Evolutionary conservation across 2,888 invertebrate species (phyloP).

Genomic region (Hirtodrosophila trivittata): DNA sequence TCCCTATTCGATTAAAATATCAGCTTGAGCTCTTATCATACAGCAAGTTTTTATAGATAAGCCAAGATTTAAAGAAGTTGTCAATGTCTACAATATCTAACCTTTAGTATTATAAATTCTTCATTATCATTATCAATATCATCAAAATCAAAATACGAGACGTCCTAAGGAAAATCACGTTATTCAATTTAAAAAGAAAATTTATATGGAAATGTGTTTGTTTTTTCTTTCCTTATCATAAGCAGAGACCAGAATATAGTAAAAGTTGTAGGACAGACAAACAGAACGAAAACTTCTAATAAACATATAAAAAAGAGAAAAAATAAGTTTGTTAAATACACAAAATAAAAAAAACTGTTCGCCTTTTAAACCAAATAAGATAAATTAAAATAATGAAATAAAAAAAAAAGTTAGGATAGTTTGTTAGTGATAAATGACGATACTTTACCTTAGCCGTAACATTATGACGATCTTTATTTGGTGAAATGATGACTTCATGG

Average conservation of each 20-base stretch:
- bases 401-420: conserved; percentile 9
- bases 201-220: conserved; percentile 12
- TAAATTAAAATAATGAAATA: conserved; percentile 5
- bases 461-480: conserved; percentile 93
- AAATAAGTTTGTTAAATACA: too few species aligned
- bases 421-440: conserved; percentile 36
- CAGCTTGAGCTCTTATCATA: too few species aligned
- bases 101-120: conserved; percentile 84
- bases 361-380: not conserved
- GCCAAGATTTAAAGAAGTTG: conserved; percentile 40
- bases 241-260: conserved; percentile 27
- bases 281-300: conserved; percentile 2
- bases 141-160: conserved; percentile 83
- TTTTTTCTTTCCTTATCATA: conserved; percentile 17
- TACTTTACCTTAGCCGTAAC: conserved; percentile 90
- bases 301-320: conserved; percentile 1
- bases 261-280: conserved; percentile 11
- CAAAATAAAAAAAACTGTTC: too few species aligned
- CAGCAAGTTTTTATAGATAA: too few species aligned
- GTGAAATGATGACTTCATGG: conserved; percentile 95
- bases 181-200: conserved; percentile 31
- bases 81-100: conserved; percentile 75
- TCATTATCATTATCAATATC: conserved; percentile 81
- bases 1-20: too few species aligned
- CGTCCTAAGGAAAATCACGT: conserved; percentile 66